Evolutionary conservation across 64 coral and sea anemone genomes (phyloP).

Genomic region (Hydrozoanthus tunicans): DNA sequence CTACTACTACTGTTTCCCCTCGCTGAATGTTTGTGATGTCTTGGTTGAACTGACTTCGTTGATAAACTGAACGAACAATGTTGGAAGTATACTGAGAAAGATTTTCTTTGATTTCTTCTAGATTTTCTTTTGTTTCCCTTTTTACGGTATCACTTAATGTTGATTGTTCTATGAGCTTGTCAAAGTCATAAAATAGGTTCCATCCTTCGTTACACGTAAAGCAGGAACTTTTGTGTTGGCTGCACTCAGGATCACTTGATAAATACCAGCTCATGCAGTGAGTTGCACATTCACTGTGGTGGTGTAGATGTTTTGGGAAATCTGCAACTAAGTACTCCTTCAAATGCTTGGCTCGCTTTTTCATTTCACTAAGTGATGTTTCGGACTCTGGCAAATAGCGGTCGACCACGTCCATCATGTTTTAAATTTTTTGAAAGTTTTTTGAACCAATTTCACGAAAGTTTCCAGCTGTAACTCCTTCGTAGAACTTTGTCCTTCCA

Average conservation of each 20-base stretch:
- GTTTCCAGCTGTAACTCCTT: constrained; percentile 56
- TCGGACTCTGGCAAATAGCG: background rate
- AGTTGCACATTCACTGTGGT: constrained; percentile 54
- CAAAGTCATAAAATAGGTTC: constrained; percentile 42
- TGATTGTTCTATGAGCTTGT: constrained; percentile 2
- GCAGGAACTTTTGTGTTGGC: constrained; percentile 39
- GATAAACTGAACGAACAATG: constrained; percentile 37
- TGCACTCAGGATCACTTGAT: constrained; percentile 25
- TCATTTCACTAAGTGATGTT: constrained; percentile 35
- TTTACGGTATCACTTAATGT: constrained; percentile 1
- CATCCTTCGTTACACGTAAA: constrained; percentile 42
- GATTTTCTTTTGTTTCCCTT: background rate
- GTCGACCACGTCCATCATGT: constrained; percentile 34
- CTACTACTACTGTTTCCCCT: constrained; percentile 59
- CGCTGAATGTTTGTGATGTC: constrained; percentile 45
- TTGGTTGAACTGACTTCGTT: constrained; percentile 18
- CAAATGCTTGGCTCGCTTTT: constrained; percentile 52
- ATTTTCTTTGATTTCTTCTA: constrained; percentile 30
- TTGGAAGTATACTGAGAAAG: constrained; percentile 40
- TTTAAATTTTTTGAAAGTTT: constrained; percentile 52
- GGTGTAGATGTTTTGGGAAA: constrained; percentile 48
- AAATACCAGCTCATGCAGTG: constrained; percentile 69
- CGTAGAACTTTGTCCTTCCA: constrained; percentile 49
- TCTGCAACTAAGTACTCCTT: constrained; percentile 59
- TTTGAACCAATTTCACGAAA: constrained; percentile 61